Evolutionary conservation across 2,113 vertebrate species (phyloP).

Genomic region (Eulemur macaco): DNA sequence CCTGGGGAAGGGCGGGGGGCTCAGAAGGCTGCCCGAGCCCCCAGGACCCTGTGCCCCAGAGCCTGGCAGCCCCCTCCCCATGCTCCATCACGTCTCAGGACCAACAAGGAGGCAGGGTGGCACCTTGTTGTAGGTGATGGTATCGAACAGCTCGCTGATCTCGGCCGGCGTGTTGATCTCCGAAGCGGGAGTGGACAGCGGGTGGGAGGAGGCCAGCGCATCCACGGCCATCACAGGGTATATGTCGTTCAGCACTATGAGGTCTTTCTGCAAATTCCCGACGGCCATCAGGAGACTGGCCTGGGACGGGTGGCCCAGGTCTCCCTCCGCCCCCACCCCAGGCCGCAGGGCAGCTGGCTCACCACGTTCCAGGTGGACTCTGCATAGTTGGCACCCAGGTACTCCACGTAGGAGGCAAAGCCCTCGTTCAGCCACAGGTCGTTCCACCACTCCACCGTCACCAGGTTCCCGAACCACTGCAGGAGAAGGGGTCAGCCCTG

Average conservation of each 20-base stretch:
- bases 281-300: neutral
- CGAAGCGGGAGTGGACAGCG: slow-evolving; percentile 85
- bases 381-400: slow-evolving; percentile 84
- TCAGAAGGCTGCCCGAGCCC: neutral
- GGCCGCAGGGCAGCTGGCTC: slow-evolving; percentile 19
- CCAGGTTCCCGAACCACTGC: slow-evolving; percentile 96
- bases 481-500: neutral
- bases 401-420: slow-evolving; percentile 93
- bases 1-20: slow-evolving; percentile 80
- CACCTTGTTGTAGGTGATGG: slow-evolving; percentile 97
- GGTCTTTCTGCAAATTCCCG: slow-evolving; percentile 86
- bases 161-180: slow-evolving; percentile 90
- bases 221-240: slow-evolving; percentile 90
- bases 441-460: slow-evolving; percentile 94
- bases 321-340: rapidly evolving
- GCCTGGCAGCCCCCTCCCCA: rapidly evolving
- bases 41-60: neutral
- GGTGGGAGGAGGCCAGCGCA: slow-evolving; percentile 92
- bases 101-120: rapidly evolving
- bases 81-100: rapidly evolving
- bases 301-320: neutral
- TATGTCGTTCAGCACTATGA: slow-evolving; percentile 88
- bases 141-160: slow-evolving; percentile 93
- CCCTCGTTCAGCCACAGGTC: slow-evolving; percentile 96
- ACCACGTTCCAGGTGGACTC: slow-evolving; percentile 89